Conservation (phyloP, 92 coral and sea anemone species). For the Phenganax marumi region DNA sequence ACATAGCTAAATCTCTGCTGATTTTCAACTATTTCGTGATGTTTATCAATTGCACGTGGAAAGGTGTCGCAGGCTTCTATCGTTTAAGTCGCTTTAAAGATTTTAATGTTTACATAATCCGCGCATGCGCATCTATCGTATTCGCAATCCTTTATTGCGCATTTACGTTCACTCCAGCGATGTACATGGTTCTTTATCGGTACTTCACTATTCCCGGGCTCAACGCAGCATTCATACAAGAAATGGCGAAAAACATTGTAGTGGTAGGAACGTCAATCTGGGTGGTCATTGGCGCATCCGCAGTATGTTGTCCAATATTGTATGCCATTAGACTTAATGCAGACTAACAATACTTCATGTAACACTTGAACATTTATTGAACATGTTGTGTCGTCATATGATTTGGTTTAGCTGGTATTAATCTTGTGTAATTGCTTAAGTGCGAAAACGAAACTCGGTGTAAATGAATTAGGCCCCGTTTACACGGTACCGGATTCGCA, state of each 20-base stretch:
- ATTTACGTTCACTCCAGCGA: constrained; percentile 78
- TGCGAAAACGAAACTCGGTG: no score
- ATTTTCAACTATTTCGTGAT: constrained; percentile 65
- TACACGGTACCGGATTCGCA: no score
- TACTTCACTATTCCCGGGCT: constrained; percentile 80
- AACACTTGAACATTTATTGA: no score
- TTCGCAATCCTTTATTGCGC: constrained; percentile 80
- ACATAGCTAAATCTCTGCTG: constrained; percentile 57
- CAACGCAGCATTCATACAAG: constrained; percentile 65
- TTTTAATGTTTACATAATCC: constrained; percentile 71
- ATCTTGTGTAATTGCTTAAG: no score
- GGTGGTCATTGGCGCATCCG: constrained; percentile 66
- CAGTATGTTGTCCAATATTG: constrained; percentile 81
- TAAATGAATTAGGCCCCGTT: no score
- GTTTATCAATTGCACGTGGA: constrained; percentile 76
- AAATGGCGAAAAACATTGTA: constrained; percentile 69
- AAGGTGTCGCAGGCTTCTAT: constrained; percentile 84
- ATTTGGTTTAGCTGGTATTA: no score
- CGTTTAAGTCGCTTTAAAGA: constrained; percentile 88
- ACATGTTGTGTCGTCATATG: no score
- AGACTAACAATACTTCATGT: not conserved
- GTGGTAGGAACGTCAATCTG: constrained; percentile 82
- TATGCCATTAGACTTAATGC: constrained; percentile 64
- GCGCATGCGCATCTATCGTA: constrained; percentile 78
- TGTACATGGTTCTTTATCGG: constrained; percentile 77